Conservation (phyloP, 1,140 invertebrate genomes). For the Bemisia tabaci region DNA sequence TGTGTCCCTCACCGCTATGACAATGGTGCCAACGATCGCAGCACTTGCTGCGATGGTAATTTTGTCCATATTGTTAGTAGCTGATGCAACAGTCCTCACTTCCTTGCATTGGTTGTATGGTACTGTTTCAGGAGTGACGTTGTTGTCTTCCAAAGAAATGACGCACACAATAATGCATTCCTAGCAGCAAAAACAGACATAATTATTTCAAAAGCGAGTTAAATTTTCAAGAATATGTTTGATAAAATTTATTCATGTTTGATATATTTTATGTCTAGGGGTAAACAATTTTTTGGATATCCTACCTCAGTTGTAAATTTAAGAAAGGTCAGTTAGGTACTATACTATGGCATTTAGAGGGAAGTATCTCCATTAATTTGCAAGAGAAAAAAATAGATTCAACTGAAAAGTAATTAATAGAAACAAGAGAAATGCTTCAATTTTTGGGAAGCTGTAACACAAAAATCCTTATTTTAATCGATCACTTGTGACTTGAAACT, state of each 20-base stretch:
- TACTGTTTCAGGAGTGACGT: constrained; percentile 69
- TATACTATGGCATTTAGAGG: no score
- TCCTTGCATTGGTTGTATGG: constrained; percentile 77
- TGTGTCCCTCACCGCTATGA: constrained; percentile 56
- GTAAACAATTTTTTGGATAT: background rate
- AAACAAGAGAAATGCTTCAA: no score
- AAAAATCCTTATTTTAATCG: no score
- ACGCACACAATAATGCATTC: constrained; percentile 88
- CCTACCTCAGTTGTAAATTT: no score
- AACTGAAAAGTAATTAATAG: no score
- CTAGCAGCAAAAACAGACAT: constrained; percentile 41
- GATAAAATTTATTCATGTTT: background rate
- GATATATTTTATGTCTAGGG: background rate
- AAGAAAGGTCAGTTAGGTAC: no score
- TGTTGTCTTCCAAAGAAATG: constrained; percentile 71
- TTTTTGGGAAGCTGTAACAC: no score
- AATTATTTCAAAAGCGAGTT: background rate
- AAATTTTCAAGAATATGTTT: background rate
- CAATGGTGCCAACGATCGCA: constrained; percentile 83
- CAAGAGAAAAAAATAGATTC: no score
- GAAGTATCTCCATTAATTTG: no score
- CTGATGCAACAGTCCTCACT: constrained; percentile 64
- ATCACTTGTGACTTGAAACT: no score
- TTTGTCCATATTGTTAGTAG: constrained; percentile 80
- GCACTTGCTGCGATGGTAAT: constrained; percentile 86